Evolutionary conservation across 2,888 invertebrate genomes (phyloP).

Genomic region (Abscondita cerata): DNA sequence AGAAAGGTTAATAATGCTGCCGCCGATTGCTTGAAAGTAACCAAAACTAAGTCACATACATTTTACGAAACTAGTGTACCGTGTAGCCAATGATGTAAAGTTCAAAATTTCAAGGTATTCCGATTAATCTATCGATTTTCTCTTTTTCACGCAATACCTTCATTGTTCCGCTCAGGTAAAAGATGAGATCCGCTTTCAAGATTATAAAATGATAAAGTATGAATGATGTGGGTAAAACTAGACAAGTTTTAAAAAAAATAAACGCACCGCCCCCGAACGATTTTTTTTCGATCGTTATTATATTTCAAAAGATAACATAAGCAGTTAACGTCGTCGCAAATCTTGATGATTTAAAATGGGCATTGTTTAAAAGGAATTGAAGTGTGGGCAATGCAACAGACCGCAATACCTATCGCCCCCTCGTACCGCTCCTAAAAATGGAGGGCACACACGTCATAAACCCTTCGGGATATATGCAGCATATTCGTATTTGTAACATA

Average conservation of each 20-base stretch:
- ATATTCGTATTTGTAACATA: conserved; percentile 6
- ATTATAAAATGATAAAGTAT: background rate
- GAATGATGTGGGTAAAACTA: conserved; percentile 8
- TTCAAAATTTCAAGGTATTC: too few species aligned
- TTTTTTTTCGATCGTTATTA: background rate
- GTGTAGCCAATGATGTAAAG: too few species aligned
- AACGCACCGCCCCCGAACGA: background rate
- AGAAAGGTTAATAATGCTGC: too few species aligned
- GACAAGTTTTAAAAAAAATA: background rate
- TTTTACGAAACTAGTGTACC: too few species aligned
- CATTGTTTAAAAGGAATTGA: conserved; percentile 32
- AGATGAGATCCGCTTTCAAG: conserved; percentile 1
- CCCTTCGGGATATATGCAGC: conserved; percentile 15
- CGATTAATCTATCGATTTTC: too few species aligned
- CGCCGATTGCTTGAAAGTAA: too few species aligned
- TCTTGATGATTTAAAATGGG: conserved; percentile 29
- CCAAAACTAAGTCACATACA: too few species aligned
- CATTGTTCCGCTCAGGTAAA: background rate
- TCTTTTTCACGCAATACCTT: too few species aligned
- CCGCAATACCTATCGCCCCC: conserved; percentile 35
- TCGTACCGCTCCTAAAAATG: conserved; percentile 19
- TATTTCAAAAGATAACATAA: background rate
- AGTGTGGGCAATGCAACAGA: conserved; percentile 33
- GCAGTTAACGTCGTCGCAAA: conserved; percentile 18
- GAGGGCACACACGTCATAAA: conserved; percentile 15